These are phyloP conservation scores for Mastigias papua DNA, from an alignment of 30 jellyfish, hydroid and myxozoan genomes.

Conservation along the genomic window DNA sequence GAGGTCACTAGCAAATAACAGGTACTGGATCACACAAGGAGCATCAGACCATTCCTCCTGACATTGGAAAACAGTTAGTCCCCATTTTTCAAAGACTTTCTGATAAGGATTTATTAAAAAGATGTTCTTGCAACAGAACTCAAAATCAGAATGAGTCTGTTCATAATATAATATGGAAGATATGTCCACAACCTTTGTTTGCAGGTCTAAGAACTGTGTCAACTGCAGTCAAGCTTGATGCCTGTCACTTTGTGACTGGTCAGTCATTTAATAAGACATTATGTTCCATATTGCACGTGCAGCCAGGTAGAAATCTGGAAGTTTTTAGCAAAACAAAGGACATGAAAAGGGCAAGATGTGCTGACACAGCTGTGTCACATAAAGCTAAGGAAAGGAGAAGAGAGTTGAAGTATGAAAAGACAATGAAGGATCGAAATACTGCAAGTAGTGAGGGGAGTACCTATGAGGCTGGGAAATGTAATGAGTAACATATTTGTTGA, in stretches of 20 bases:
- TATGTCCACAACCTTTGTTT: slow-evolving; percentile 28
- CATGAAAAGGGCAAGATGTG: not conserved
- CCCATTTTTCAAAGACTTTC: slow-evolving; percentile 26
- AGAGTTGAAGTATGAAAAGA: not conserved
- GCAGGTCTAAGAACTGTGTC: slow-evolving; percentile 36
- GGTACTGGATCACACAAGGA: not conserved
- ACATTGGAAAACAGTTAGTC: not conserved
- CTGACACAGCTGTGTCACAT: not conserved
- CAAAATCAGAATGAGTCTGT: slow-evolving; percentile 54
- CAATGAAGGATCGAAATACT: not conserved
- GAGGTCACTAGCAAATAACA: slow-evolving; percentile 12
- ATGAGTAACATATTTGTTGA: no score
- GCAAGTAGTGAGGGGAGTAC: not conserved
- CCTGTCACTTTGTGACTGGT: slow-evolving; percentile 51
- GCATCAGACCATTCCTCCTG: not conserved
- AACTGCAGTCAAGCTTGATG: slow-evolving; percentile 30
- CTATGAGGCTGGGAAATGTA: not conserved
- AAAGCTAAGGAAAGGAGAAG: slow-evolving; percentile 6
- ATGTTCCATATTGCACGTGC: slow-evolving; percentile 16
- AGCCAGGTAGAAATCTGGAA: slow-evolving; percentile 22
- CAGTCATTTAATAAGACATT: slow-evolving; percentile 12
- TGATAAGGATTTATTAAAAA: not conserved
- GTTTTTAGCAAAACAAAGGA: not conserved
- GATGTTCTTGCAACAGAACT: slow-evolving; percentile 20
- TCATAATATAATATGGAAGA: slow-evolving; percentile 36